Base-by-base conservation (phyloP, 2,888 invertebrate genomes). In the Sarcophaga subvicina region DNA sequence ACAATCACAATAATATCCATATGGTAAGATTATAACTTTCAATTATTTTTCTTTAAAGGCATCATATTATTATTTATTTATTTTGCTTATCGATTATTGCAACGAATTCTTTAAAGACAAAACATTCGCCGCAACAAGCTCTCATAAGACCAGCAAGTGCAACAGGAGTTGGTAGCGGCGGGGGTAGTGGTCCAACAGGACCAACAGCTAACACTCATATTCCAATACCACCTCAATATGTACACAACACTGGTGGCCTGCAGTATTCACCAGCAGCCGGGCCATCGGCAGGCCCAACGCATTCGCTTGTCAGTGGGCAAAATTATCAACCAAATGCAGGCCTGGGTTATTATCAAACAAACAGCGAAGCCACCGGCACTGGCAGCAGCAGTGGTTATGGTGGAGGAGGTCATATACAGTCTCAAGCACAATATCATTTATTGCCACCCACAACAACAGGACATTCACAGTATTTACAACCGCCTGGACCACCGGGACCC, bases 221-320 rank as follows among this genome's bases (percentile, higher is more conserved):
- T 79, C 90, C 92, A 8, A 89, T 93, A 60, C 93, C 93, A 25
- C 88, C 91, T 11, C 91, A 92, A 64, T 93, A 93, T 89, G 91
- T 92, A 86, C 91, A 91, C 80, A 27, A 91, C 80, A 27, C 27
- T 47, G 59, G 45, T 25, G 54, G 45, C 45, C 17, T 66, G 14
- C 64, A 72, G 60, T 87, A 84, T 79, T 76, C 72, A 76, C 84
- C 88, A 83, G 87, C 83, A 82, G 87, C 86, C 59, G 78, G 62
- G 49, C n/a, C 76, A 54, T 20, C 80, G 14, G 59, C 72, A 66
- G 25, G 59, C 11, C 25, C 69, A 47, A 59, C 25, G 17, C 72
- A 54, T 20, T 80, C 85, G 84, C n/a, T 85, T 72, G 59, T 69
- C 70, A 11, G 86, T 66, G 75, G 37, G 22, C 88, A 88, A 5